Conservation (phyloP, 1,140 invertebrate species). For the Aphaenogaster floridana region DNA sequence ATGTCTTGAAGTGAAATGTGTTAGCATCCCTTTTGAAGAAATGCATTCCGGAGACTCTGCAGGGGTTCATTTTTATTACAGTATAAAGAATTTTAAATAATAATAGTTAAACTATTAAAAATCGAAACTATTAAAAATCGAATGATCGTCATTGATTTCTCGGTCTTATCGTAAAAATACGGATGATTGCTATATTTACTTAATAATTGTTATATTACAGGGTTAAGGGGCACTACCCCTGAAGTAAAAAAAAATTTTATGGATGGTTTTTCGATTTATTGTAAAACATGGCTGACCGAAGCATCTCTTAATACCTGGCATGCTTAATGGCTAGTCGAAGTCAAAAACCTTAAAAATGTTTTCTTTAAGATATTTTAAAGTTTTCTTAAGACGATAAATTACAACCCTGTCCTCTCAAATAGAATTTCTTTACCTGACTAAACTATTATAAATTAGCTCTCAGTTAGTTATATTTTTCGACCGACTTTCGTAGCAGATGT, state of each 20-base stretch:
- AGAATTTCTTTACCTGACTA: neutral
- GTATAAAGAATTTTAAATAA: neutral
- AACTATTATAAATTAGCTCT: neutral
- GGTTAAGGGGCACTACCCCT: neutral
- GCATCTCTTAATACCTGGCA: neutral
- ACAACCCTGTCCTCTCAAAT: neutral
- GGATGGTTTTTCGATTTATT: neutral
- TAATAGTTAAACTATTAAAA: neutral
- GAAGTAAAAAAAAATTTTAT: neutral
- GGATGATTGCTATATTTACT: neutral
- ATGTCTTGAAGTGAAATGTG: neutral
- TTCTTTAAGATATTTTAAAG: neutral
- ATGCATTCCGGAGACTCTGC: neutral
- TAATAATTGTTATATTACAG: conserved; percentile 1
- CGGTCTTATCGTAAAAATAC: neutral
- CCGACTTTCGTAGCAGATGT: neutral
- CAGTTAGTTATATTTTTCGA: neutral
- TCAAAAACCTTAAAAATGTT: neutral
- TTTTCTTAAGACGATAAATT: neutral
- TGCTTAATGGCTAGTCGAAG: neutral
- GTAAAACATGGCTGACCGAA: neutral
- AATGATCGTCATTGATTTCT: neutral
- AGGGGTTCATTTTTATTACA: neutral
- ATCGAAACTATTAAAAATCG: neutral
- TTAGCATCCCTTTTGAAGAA: neutral